Percentiles rank a stretch among this genome's conserved stretches.
phyloP scores from a whole-genome alignment of 2,888 invertebrate species.

The Melanostoma scalare region DNA sequence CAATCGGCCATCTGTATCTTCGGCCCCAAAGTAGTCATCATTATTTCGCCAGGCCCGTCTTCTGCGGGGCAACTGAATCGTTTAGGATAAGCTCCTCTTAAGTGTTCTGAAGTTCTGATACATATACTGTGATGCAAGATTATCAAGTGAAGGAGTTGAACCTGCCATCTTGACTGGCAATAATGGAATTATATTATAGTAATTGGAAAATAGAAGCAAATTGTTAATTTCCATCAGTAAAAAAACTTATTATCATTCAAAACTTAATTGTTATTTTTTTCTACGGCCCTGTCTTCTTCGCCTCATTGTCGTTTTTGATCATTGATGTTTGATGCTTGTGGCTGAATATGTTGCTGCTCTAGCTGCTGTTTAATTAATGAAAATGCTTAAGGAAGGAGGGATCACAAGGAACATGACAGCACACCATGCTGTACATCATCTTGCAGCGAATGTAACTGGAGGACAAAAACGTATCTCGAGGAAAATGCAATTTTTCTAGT shows the following conservation, averaged over 20 bases:
- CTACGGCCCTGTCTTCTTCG: conserved; percentile 15
- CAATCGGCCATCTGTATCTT: conserved; percentile 37
- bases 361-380: conserved; percentile 72
- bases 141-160: no score
- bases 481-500: conserved; percentile 70
- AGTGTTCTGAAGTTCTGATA: no score
- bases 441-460: conserved; percentile 59
- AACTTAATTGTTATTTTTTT: not conserved
- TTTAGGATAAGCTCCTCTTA: no score
- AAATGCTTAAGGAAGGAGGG: conserved; percentile 73
- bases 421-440: conserved; percentile 73
- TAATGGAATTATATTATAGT: no score
- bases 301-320: conserved; percentile 37
- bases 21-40: conserved; percentile 11
- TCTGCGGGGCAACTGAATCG: no score
- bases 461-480: conserved; percentile 67
- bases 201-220: no score
- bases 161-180: no score
- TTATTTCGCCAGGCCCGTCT: conserved; percentile 1
- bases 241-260: not conserved
- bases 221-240: no score
- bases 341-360: conserved; percentile 57
- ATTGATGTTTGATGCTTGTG: conserved; percentile 61
- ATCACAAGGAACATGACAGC: conserved; percentile 72
- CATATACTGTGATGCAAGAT: no score